Conservation (phyloP, 2,797 vertebrate genomes). For the Enteromius radiatus region DNA sequence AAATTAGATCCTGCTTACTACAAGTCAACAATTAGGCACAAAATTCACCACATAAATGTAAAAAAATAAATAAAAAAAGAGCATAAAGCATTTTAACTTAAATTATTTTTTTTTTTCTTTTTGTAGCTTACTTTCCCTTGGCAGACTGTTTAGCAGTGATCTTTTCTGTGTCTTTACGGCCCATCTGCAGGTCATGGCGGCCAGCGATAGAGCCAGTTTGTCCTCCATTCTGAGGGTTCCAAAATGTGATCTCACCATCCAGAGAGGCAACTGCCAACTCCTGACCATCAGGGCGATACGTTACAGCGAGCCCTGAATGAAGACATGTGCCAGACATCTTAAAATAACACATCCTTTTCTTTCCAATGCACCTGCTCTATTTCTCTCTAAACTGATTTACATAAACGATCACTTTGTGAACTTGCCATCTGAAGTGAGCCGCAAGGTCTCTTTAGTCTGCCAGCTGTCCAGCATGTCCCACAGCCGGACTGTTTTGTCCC, state of each 20-base stretch:
- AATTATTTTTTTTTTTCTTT: no score
- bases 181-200: conserved; percentile 88
- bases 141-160: conserved; percentile 92
- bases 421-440: conserved; percentile 87
- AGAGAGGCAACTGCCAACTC: conserved; percentile 90
- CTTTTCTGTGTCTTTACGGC: conserved; percentile 93
- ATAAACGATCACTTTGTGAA: neutral
- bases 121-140: conserved; percentile 86
- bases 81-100: neutral
- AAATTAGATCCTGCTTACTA: neutral
- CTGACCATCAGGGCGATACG: conserved; percentile 88
- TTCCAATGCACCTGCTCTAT: neutral
- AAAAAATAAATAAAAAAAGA: neutral
- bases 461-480: conserved; percentile 98
- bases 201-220: conserved; percentile 88
- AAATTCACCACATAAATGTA: neutral
- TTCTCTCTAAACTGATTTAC: conserved; percentile 1
- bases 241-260: conserved; percentile 92
- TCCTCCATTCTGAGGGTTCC: conserved; percentile 84
- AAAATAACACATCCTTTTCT: conserved; percentile 5
- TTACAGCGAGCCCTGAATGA: conserved; percentile 82
- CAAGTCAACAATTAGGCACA: neutral
- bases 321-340: neutral
- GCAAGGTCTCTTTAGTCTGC: conserved; percentile 90
- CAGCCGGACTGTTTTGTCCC: conserved; percentile 91